Evolutionary conservation across 2,888 invertebrate species (phyloP).

Genomic region (Philhelius pedissequus): DNA sequence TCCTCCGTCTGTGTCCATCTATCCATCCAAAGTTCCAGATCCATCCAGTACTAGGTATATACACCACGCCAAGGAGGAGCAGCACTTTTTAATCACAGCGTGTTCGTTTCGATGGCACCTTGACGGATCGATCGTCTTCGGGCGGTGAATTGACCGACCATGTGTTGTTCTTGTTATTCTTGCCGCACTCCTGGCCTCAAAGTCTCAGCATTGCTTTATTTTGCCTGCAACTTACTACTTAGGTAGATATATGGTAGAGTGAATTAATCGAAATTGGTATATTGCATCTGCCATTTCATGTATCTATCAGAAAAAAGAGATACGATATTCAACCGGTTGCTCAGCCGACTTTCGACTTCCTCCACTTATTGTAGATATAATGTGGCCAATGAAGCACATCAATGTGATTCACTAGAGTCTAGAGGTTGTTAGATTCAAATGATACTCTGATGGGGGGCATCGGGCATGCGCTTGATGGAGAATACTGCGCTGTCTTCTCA

Average conservation of each 20-base stretch:
- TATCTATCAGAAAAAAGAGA: conserved; percentile 57
- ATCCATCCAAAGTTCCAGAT: conserved; percentile 33
- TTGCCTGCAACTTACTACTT: conserved; percentile 4
- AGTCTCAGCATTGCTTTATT: neutral
- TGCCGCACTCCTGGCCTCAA: neutral
- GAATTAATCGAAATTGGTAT: conserved; percentile 68
- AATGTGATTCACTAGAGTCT: conserved; percentile 54
- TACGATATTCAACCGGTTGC: conserved; percentile 30
- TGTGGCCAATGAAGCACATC: conserved; percentile 66
- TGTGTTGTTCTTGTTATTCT: conserved; percentile 59
- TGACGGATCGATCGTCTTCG: conserved; percentile 70
- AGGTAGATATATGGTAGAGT: conserved; percentile 59
- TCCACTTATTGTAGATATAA: conserved; percentile 27
- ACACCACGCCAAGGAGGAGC: conserved; percentile 50
- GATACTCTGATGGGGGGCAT: conserved; percentile 61
- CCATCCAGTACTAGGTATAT: neutral
- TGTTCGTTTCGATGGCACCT: conserved; percentile 71
- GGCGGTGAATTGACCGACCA: conserved; percentile 66
- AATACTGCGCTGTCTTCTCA: conserved; percentile 41
- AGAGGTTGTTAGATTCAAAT: conserved; percentile 17
- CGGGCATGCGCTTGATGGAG: conserved; percentile 63
- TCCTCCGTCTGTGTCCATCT: conserved; percentile 47
- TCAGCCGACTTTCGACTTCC: conserved; percentile 9
- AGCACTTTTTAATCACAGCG: conserved; percentile 71
- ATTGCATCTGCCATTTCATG: conserved; percentile 68